Conservation (phyloP, 2,113 vertebrate genomes). For the Amblyopsis rosae region DNA sequence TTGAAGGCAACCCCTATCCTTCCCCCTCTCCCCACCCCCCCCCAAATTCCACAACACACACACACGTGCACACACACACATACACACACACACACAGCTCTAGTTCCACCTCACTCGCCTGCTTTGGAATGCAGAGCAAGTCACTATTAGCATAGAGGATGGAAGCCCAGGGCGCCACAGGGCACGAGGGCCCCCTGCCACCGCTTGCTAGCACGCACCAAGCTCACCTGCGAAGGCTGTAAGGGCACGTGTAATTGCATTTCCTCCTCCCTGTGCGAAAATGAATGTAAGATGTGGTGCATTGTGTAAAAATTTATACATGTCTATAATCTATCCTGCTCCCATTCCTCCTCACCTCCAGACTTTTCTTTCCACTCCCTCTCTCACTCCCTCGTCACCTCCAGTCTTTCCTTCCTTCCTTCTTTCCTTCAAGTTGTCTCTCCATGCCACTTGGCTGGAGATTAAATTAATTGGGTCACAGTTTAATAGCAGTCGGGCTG, state of each 20-base stretch:
- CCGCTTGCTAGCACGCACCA: slow-evolving; percentile 38
- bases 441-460: slow-evolving; percentile 58
- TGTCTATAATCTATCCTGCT: slow-evolving; percentile 33
- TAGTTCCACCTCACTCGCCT: slow-evolving; percentile 37
- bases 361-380: slow-evolving; percentile 30
- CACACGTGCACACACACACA: neutral
- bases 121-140: slow-evolving; percentile 69
- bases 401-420: slow-evolving; percentile 32
- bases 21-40: slow-evolving; percentile 41
- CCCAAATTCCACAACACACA: neutral
- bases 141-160: slow-evolving; percentile 69
- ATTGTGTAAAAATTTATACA: slow-evolving; percentile 34
- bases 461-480: slow-evolving; percentile 78
- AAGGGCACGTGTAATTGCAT: slow-evolving; percentile 77
- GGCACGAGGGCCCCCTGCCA: slow-evolving; percentile 44
- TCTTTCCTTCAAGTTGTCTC: slow-evolving; percentile 16
- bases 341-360: slow-evolving; percentile 36
- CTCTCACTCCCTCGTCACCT: slow-evolving; percentile 38
- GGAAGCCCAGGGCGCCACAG: slow-evolving; percentile 49
- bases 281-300: slow-evolving; percentile 60
- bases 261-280: slow-evolving; percentile 65
- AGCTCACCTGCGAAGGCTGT: slow-evolving; percentile 62
- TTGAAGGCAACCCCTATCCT: slow-evolving; percentile 17
- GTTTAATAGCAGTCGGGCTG: slow-evolving; percentile 64
- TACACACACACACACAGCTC: neutral